These are phyloP conservation scores for Capromys pilorides DNA, from an alignment of 2,797 vertebrate genomes.

Conservation along the genomic window DNA sequence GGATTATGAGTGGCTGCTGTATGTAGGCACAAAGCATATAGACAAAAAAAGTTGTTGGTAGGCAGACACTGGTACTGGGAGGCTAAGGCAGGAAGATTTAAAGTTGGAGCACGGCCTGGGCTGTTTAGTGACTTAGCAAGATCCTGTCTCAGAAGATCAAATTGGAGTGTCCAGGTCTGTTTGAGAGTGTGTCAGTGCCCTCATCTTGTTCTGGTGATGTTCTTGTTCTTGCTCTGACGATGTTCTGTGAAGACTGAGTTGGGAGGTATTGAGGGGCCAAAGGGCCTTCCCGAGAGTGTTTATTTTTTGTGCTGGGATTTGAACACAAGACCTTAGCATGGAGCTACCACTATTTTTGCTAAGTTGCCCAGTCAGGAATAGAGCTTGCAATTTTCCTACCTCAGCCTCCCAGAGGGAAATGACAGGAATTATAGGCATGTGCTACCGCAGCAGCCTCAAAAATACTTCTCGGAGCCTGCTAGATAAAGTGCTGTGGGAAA, in stretches of 20 bases:
- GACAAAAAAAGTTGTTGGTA: neutral
- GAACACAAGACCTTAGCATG: neutral
- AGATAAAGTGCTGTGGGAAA: neutral
- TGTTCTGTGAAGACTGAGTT: neutral
- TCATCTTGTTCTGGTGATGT: too few relatives aligned
- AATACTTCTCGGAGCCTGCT: slow-evolving; percentile 1
- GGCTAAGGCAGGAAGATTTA: neutral
- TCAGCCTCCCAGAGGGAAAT: neutral
- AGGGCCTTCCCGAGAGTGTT: neutral
- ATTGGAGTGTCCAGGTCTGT: neutral
- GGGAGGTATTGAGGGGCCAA: neutral
- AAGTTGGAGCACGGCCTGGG: neutral
- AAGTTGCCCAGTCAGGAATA: neutral
- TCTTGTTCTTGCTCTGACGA: too few relatives aligned
- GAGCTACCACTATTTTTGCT: neutral
- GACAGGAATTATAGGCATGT: neutral
- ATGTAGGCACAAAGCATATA: neutral
- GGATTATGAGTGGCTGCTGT: slow-evolving; percentile 14
- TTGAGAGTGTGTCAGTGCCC: neutral
- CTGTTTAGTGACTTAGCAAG: neutral
- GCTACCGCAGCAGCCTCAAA: neutral
- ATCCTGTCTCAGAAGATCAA: neutral
- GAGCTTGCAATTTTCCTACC: neutral
- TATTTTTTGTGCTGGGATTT: neutral
- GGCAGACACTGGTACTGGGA: neutral